phyloP scores from a whole-genome alignment of 2,888 invertebrate species.

The Acrobasis consociella region DNA sequence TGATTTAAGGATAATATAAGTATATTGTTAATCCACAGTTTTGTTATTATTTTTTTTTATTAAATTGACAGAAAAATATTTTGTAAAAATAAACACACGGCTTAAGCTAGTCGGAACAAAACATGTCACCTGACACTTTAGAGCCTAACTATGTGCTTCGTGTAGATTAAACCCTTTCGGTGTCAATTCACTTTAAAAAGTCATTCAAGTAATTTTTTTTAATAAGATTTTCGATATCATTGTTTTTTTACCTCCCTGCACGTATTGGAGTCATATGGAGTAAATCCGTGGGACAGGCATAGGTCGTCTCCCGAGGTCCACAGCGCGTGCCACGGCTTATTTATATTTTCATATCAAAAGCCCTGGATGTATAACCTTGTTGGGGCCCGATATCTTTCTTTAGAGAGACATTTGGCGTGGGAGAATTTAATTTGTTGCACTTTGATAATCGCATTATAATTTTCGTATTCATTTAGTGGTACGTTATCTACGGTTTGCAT shows the following conservation, averaged over 20 bases:
- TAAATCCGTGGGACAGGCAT: slow-evolving; percentile 58
- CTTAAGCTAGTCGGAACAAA: too few relatives aligned
- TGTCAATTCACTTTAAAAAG: too few relatives aligned
- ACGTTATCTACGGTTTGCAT: slow-evolving; percentile 61
- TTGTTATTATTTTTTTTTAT: too few relatives aligned
- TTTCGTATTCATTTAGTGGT: slow-evolving; percentile 57
- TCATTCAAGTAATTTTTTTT: neutral
- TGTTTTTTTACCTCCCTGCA: neutral
- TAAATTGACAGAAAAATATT: too few relatives aligned
- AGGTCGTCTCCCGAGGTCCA: slow-evolving; percentile 62
- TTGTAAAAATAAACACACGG: too few relatives aligned
- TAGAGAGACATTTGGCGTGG: slow-evolving; percentile 70
- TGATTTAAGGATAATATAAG: too few relatives aligned
- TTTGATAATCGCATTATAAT: slow-evolving; percentile 70
- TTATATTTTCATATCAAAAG: slow-evolving; percentile 80
- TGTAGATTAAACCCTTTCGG: too few relatives aligned
- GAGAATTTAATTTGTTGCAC: slow-evolving; percentile 79
- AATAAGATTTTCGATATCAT: neutral
- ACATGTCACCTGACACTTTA: too few relatives aligned
- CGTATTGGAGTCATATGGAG: neutral
- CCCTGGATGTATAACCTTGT: slow-evolving; percentile 73
- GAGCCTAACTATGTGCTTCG: too few relatives aligned
- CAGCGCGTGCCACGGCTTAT: slow-evolving; percentile 78
- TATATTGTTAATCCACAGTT: too few relatives aligned
- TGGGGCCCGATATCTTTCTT: slow-evolving; percentile 71